Conservation (phyloP, 2,797 vertebrate genomes). For the Chloroceryle amazona region DNA sequence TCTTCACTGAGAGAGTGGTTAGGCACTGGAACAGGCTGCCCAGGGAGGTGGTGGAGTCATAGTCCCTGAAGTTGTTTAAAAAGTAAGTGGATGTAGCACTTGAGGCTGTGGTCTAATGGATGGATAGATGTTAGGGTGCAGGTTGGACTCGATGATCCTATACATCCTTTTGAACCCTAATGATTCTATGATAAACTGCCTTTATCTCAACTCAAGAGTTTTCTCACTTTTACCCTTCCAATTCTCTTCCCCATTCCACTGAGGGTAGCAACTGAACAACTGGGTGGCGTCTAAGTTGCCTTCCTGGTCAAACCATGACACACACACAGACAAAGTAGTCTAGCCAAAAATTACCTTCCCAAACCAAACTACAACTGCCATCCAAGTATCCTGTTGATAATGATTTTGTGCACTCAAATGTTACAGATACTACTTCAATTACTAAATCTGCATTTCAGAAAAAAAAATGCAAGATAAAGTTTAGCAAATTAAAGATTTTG, state of each 20-base stretch:
- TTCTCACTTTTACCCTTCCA: neutral
- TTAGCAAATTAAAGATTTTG: constrained; percentile 73
- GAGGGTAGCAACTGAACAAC: neutral
- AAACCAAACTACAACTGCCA: constrained; percentile 16
- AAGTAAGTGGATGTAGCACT: too few species aligned
- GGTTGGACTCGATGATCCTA: too few species aligned
- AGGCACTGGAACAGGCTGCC: too few species aligned
- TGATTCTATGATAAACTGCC: neutral
- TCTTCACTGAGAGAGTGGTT: too few species aligned
- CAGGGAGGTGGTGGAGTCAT: too few species aligned
- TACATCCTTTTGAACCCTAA: too few species aligned
- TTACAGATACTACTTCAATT: constrained; percentile 33
- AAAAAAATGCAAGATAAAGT: constrained; percentile 66
- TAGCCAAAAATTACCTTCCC: neutral
- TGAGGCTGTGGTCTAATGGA: too few species aligned
- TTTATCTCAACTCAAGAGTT: neutral
- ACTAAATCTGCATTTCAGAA: constrained; percentile 68
- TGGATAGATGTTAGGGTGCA: too few species aligned
- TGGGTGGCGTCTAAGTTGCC: neutral
- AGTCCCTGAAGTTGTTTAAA: too few species aligned
- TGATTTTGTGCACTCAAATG: constrained; percentile 48
- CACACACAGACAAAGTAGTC: neutral
- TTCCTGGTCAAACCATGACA: neutral
- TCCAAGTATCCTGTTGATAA: constrained; percentile 40
- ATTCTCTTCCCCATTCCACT: neutral